Conservation (phyloP, 2,797 vertebrate genomes). For the Oreortyx pictus region DNA sequence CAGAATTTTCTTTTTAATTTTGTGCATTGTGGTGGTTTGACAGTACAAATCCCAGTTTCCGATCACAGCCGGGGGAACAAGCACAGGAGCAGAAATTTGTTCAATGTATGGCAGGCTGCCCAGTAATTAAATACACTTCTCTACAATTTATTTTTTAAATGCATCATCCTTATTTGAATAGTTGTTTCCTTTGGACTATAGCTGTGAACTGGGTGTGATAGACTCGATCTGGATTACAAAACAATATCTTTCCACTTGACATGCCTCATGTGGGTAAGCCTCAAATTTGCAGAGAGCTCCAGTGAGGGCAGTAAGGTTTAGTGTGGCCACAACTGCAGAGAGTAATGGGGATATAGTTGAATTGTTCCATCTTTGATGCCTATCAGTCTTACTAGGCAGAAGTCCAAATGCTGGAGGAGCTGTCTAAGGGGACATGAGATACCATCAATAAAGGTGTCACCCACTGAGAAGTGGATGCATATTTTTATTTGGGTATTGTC, state of each 20-base stretch:
- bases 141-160: constrained; percentile 4
- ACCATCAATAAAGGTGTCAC: not conserved
- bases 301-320: not conserved
- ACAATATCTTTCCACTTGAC: not conserved
- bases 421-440: not conserved
- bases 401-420: constrained; percentile 7
- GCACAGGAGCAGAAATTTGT: constrained; percentile 29
- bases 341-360: not conserved
- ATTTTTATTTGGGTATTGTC: constrained; percentile 33
- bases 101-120: constrained; percentile 25
- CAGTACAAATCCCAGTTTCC: constrained; percentile 32
- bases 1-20: constrained; percentile 46
- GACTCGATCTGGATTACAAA: not conserved
- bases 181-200: constrained; percentile 16
- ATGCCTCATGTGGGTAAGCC: not conserved
- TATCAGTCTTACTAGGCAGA: constrained; percentile 30
- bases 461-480: not conserved
- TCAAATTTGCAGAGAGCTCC: not conserved
- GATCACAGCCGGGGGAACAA: not conserved
- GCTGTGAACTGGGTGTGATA: not conserved
- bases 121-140: constrained; percentile 1
- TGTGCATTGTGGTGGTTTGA: not conserved
- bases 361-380: not conserved
- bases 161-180: not conserved
- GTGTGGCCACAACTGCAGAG: not conserved